Base-by-base conservation (phyloP, 2,797 vertebrate genomes). In the Acrossocheilus wenchowensis region DNA sequence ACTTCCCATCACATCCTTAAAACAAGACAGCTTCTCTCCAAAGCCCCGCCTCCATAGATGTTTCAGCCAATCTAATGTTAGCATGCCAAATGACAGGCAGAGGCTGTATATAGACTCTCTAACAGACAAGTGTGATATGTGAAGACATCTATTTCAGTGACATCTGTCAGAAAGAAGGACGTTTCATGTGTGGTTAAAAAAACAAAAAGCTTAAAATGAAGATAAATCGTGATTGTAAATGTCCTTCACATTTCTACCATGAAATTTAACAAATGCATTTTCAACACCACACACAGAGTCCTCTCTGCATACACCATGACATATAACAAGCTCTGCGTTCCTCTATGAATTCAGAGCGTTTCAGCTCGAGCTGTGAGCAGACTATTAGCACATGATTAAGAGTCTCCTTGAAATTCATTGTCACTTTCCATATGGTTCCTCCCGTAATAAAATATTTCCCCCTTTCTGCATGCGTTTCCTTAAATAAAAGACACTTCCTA, bases 361-460 rank as follows among this genome's bases (percentile, higher is more conserved):
- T 69, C 50, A 26, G 81, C 64, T n/a, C 12, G 2, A 52, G 8
- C 30, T 26, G 60, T 41, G 64, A 11, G 41, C 8, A 5, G 77
- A 75, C 68, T 68, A 66, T 50, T 85, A 78, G 50, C 75, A 85
- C 64, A 85, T 79, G 64, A 85, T 85, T 85, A 85, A 85, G 36
- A 78, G 75, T 85, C 84, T 85, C 75, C 84, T 85, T 85, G 84
- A 60, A 79, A 71, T 54, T 80, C 66, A 78, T 39, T 43, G 74
- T 79, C 84, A 85, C 52, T 79, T 69, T 79, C 83, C 66, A 79
- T 79, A 79, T 85, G 84, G 82, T 62, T 79, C 66, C 50, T 79
- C 39, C 21, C 19, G 19, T 72, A 79, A 72, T 62, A 72, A 79
- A 85, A 85, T 39, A 62, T 48, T 79, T 43, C 75, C 17, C n/a